Percentiles rank a stretch among this genome's conserved stretches.
These are phyloP conservation scores for Echinometra lucunter DNA, from an alignment of 53 echinoderm and acorn worm genomes.

Conservation along the genomic window DNA sequence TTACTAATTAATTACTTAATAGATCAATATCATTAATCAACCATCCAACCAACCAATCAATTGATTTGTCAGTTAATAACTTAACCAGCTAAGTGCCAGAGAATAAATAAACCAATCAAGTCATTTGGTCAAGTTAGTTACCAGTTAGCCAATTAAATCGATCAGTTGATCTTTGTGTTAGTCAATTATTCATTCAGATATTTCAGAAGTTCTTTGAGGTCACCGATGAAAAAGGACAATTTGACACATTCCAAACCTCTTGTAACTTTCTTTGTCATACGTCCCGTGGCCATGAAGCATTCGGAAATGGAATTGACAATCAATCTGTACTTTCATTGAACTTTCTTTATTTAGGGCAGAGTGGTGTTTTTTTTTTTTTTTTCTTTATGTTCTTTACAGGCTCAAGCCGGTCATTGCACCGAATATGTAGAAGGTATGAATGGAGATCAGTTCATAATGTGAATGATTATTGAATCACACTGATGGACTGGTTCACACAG, in stretches of 20 bases:
- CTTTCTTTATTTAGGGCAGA: not conserved
- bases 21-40: no score
- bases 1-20: not conserved
- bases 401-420: constrained; percentile 5
- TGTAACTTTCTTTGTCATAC: not conserved
- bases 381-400: not conserved
- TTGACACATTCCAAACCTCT: not conserved
- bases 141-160: not conserved
- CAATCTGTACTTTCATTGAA: constrained; percentile 5
- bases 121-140: not conserved
- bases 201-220: not conserved
- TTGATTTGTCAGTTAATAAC: no score
- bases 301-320: not conserved
- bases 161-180: not conserved
- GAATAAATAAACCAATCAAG: no score
- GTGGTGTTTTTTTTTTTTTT: no score
- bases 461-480: no score
- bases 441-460: not conserved
- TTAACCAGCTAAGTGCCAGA: no score
- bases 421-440: not conserved
- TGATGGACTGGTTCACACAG: no score
- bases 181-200: no score
- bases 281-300: constrained; percentile 1
- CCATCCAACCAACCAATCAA: no score
- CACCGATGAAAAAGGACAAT: not conserved